Base-by-base conservation (phyloP, 2,888 invertebrate genomes). In the Atethmia centrago region DNA sequence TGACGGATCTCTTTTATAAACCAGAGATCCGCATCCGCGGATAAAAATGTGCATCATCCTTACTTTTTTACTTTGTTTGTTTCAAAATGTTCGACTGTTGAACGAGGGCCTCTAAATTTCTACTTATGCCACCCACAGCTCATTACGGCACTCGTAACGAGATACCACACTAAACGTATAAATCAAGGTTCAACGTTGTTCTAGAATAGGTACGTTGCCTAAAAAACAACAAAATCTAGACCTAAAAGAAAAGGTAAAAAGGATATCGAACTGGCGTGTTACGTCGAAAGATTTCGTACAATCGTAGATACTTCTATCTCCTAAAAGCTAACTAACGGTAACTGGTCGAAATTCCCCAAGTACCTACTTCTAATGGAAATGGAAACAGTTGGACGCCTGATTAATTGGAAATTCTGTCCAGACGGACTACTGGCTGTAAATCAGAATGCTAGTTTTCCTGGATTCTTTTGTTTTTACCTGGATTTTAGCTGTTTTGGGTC, bases 351-450 rank as follows among this genome's bases (percentile, higher is more conserved):
- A 62, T 42, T 62, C 12, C 3, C 12, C 12, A 42, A 12, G 25
- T 55, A 67, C 9, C 49, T 76, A 53, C 42, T 77, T 51, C 1
- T 65, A 45, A 77, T 77, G 77, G 40, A 56, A 78, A 55, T 78
- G 14, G 25, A 78, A 78, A 59, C 73, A 56, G 51, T 47, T 40
- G 25, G 55, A 25, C 31, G 21, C 28, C 67, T 73, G 77, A 72
- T 78, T 58, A 67, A 72, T 78, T 72, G 72, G 47, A 72, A 67
- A 58, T 65, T 65, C 72, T 47, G 51, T 58, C 45, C 28, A 28
- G 55, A 47, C 4, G 10, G 2, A 56, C 71, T 45, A 51, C 49
- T 40, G 42, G 9, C 28, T 55, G 58, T 64, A 25, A 76, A 70
- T 64, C 58, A 53, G 28, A 70, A 53, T 69, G 58, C 8, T 36